phyloP scores from a whole-genome alignment of 2,113 vertebrate species.

The Chaenocephalus aceratus region DNA sequence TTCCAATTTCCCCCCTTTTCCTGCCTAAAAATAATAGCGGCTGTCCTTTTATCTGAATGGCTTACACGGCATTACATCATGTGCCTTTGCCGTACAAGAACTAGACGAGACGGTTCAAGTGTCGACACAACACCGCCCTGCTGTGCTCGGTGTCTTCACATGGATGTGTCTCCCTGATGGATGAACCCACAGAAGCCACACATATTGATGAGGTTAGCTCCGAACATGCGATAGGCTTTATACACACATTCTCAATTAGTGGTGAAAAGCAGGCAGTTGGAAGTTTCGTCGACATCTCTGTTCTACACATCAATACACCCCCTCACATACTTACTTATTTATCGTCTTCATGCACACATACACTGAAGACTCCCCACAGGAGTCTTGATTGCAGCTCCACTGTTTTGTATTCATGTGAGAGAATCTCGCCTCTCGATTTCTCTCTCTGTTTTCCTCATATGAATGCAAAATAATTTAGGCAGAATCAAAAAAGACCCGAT shows the following conservation, averaged over 20 bases:
- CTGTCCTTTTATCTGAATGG: constrained; percentile 35
- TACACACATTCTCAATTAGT: constrained; percentile 43
- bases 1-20: neutral
- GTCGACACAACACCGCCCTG: neutral
- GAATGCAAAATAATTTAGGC: constrained; percentile 74
- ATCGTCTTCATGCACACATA: constrained; percentile 57
- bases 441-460: constrained; percentile 64
- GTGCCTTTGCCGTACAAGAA: constrained; percentile 7
- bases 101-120: constrained; percentile 13
- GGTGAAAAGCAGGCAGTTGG: constrained; percentile 21
- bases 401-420: constrained; percentile 75
- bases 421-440: constrained; percentile 44
- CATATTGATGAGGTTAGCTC: constrained; percentile 31
- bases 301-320: constrained; percentile 3
- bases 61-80: constrained; percentile 57
- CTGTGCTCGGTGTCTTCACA: neutral
- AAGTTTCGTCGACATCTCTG: constrained; percentile 23
- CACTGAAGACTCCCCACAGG: constrained; percentile 65
- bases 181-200: constrained; percentile 51
- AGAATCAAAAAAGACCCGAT: constrained; percentile 59
- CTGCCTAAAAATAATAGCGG: neutral
- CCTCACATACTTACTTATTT: constrained; percentile 59
- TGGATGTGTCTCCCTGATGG: constrained; percentile 37
- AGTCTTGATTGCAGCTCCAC: constrained; percentile 65
- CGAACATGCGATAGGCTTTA: constrained; percentile 23